phyloP scores from a whole-genome alignment of 2,113 vertebrate genomes.

The Gadus chalcogrammus region DNA sequence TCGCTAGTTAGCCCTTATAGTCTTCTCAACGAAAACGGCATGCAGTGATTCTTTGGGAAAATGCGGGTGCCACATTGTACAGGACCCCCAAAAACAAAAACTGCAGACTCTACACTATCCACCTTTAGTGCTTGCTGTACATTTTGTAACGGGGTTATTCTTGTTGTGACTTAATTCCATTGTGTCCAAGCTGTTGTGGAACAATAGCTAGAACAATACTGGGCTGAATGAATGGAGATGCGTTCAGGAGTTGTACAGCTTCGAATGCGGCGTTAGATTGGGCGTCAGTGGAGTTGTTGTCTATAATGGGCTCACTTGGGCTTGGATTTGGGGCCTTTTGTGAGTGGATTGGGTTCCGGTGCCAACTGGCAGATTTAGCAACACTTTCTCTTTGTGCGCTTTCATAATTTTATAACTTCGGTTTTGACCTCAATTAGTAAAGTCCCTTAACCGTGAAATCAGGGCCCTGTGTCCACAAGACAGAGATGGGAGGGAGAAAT shows the following conservation, averaged over 20 bases:
- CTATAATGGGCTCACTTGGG: slow-evolving; percentile 24
- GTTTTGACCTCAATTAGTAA: slow-evolving; percentile 64
- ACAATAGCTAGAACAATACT: slow-evolving; percentile 55
- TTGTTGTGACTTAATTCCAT: slow-evolving; percentile 51
- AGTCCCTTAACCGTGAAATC: slow-evolving; percentile 58
- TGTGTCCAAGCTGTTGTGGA: slow-evolving; percentile 39
- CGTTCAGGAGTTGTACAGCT: slow-evolving; percentile 26
- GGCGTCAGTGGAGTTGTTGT: slow-evolving; percentile 40
- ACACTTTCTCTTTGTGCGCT: slow-evolving; percentile 56
- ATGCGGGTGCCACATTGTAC: slow-evolving; percentile 26
- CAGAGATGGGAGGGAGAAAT: slow-evolving; percentile 9
- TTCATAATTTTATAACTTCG: slow-evolving; percentile 68
- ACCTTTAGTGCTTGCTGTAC: slow-evolving; percentile 47
- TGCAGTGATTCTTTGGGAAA: slow-evolving; percentile 29
- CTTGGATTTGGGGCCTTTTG: slow-evolving; percentile 49
- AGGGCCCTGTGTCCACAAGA: slow-evolving; percentile 39
- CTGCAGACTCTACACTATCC: slow-evolving; percentile 38
- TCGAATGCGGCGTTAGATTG: slow-evolving; percentile 18
- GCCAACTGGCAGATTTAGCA: slow-evolving; percentile 64
- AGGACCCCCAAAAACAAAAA: slow-evolving; percentile 25
- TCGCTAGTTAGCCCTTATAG: too few species aligned
- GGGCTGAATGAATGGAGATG: slow-evolving; percentile 41
- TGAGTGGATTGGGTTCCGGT: slow-evolving; percentile 37
- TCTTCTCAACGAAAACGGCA: too few species aligned
- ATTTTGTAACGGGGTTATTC: slow-evolving; percentile 27